Conservation (phyloP, 2,888 invertebrate species). For the Anticlea derivata region DNA sequence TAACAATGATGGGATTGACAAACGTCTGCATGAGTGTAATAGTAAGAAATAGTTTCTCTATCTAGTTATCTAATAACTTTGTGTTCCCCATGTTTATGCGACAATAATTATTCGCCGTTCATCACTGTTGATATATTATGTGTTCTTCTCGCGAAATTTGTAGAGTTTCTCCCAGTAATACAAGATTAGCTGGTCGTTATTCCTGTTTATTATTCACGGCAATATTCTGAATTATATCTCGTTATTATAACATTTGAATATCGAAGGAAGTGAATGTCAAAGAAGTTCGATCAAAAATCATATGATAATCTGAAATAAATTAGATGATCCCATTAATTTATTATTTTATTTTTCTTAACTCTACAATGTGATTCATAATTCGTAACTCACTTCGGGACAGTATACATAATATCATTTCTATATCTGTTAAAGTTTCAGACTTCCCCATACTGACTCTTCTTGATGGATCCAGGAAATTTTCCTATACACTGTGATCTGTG, state of each 20-base stretch:
- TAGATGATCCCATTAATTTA: too few species aligned
- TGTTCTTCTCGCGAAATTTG: constrained; percentile 19
- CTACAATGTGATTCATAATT: too few species aligned
- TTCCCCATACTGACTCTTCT: too few species aligned
- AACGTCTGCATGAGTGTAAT: too few species aligned
- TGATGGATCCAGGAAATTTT: too few species aligned
- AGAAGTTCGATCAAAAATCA: neutral
- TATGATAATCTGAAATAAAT: constrained; percentile 1
- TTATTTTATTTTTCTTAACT: too few species aligned
- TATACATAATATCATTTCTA: too few species aligned
- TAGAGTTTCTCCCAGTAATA: constrained; percentile 31
- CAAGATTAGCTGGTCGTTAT: constrained; percentile 27
- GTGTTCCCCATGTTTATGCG: constrained; percentile 1
- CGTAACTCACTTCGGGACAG: too few species aligned
- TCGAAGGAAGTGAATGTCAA: constrained; percentile 8
- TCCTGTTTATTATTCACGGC: constrained; percentile 28
- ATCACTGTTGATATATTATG: constrained; percentile 19
- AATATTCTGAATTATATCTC: constrained; percentile 24
- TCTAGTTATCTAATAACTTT: too few species aligned
- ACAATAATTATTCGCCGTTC: constrained; percentile 15
- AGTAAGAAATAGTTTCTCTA: too few species aligned
- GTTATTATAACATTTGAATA: constrained; percentile 17
- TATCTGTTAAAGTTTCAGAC: too few species aligned
- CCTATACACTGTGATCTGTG: neutral
- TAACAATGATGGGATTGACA: too few species aligned